phyloP scores from a whole-genome alignment of 2,888 invertebrate genomes.

The Elgonia sp. region DNA sequence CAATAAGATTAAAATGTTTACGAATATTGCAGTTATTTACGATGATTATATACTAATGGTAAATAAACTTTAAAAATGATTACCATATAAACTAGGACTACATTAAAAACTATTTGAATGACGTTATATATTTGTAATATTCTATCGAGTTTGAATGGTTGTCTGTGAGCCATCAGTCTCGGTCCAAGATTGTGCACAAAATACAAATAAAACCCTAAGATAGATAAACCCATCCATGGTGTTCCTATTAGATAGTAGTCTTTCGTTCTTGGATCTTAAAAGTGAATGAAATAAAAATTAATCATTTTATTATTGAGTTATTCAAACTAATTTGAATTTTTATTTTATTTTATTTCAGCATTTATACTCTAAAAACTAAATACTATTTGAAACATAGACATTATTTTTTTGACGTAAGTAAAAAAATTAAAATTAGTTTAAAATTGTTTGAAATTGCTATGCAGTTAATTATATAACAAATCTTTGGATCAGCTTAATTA shows the following conservation, averaged over 20 bases:
- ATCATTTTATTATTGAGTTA: neutral
- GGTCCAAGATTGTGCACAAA: slow-evolving; percentile 92
- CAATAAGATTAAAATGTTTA: too few relatives aligned
- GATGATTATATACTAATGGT: neutral
- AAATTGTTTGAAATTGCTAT: too few relatives aligned
- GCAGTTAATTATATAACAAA: too few relatives aligned
- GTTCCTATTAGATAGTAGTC: slow-evolving; percentile 90
- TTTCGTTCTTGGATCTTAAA: slow-evolving; percentile 89
- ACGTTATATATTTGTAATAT: slow-evolving; percentile 91
- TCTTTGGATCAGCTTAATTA: too few relatives aligned
- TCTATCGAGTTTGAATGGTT: slow-evolving; percentile 90
- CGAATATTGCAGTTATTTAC: too few relatives aligned
- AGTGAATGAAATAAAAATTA: slow-evolving; percentile 5
- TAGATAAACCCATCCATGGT: slow-evolving; percentile 89
- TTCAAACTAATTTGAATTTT: neutral
- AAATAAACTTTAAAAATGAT: slow-evolving; percentile 64
- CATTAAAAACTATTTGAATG: slow-evolving; percentile 89
- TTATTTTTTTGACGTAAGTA: too few relatives aligned
- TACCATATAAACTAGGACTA: slow-evolving; percentile 88
- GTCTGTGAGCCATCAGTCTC: slow-evolving; percentile 90
- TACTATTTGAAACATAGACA: too few relatives aligned
- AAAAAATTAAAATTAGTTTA: too few relatives aligned
- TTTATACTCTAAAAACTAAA: too few relatives aligned
- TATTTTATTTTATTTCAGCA: too few relatives aligned
- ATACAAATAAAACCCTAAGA: slow-evolving; percentile 90